Percentiles rank a stretch among this genome's conserved stretches.
phyloP scores from a whole-genome alignment of 2,888 invertebrate genomes.

The Coelogynopora nodosa region DNA sequence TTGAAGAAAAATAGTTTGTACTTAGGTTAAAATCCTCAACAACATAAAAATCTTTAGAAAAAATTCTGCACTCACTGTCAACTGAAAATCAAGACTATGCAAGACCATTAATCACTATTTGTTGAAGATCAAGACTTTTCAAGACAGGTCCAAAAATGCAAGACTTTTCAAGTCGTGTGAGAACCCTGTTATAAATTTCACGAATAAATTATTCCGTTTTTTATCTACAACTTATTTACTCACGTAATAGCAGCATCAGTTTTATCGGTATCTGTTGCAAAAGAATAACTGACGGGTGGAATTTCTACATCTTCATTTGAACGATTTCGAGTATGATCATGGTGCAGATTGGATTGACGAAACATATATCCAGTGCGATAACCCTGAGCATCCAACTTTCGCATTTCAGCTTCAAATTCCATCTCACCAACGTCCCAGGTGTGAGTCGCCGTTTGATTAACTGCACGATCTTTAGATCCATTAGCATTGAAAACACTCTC shows the following conservation, averaged over 20 bases:
- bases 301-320: conserved; percentile 84
- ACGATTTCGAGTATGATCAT: neutral
- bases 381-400: conserved; percentile 92
- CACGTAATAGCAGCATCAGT: conserved; percentile 29
- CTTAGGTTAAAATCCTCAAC: too few species aligned
- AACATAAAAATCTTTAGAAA: too few species aligned
- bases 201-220: too few species aligned
- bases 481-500: conserved; percentile 53
- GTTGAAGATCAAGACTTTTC: too few species aligned
- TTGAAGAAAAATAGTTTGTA: too few species aligned
- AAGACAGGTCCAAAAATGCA: too few species aligned
- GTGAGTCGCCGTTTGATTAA: conserved; percentile 39
- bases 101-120: too few species aligned
- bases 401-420: conserved; percentile 92
- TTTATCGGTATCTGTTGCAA: conserved; percentile 68
- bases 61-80: too few species aligned
- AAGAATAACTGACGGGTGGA: conserved; percentile 88
- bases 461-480: conserved; percentile 70
- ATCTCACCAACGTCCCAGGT: conserved; percentile 64
- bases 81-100: too few species aligned
- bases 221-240: too few species aligned
- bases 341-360: conserved; percentile 62
- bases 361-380: conserved; percentile 95
- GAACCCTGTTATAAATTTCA: too few species aligned
- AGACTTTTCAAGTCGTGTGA: too few species aligned